Evolutionary conservation across 2,888 invertebrate genomes (phyloP), one percentile per base, ranked within the genome.

Genomic region (Pristionchus fissidentatus): DNA sequence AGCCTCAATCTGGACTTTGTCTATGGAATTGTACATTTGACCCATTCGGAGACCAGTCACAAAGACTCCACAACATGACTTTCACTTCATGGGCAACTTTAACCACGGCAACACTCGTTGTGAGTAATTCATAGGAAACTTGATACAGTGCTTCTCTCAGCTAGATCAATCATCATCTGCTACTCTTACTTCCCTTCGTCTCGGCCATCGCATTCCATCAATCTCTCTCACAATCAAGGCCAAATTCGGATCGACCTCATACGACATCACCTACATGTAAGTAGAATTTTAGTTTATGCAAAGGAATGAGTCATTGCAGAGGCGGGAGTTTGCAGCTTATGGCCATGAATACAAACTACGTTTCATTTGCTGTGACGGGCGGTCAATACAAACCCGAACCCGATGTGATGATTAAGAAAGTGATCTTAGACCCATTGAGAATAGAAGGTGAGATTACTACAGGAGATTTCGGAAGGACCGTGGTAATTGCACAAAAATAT

Each of bases 21-120:
- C 26, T 84, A 19, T 83, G 84, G 84, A 84, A 84, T 75, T 60
- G 75, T 5, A 66, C 84, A 19, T 66, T 77, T 57, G 55, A 84
- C 46, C 46, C 46, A 26, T 38, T 62, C 15, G 83, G 77, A 60
- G 52, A 19, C 19, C 19, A 82, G 7, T 19, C 26, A 26, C 84
- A 84, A 57, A 15, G 49, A 22, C 26, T 78, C 8, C 73, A 3
- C 3, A 84, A 84, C 43, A 38, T 66, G 22, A 77, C 84, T 38
- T 60, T 84, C 73, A 83, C 84, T 15, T 73, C 83, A 2, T 84
- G 77, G 78, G 49, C 43, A 1, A n/a, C n/a, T 1, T 15, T 83
- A 22, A 43, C 46, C 26, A 55, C 70, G n/a, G 78, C 57, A 3
- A 57, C 80, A 22, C 41, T 79, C 26, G n/a, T 41, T n/a, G 70